Conservation (phyloP, 1,140 invertebrate species). For the Trigoniulus corallinus region DNA sequence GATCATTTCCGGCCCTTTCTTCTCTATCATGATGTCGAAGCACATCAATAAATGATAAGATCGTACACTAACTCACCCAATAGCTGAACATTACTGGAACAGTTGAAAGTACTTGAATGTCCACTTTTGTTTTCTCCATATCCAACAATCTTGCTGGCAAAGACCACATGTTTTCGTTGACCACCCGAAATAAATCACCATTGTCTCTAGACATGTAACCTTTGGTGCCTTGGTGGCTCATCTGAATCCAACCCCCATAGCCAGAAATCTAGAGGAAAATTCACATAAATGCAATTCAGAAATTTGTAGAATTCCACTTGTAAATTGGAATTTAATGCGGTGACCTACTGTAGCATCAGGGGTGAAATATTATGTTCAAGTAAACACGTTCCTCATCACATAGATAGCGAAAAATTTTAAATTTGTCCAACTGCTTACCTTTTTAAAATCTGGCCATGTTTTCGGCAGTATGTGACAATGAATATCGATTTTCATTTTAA, state of each 20-base stretch:
- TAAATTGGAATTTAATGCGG: too few relatives aligned
- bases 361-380: too few relatives aligned
- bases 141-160: slow-evolving; percentile 27
- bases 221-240: slow-evolving; percentile 26
- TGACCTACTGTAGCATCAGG: too few relatives aligned
- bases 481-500: slow-evolving; percentile 34
- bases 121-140: slow-evolving; percentile 34
- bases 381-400: too few relatives aligned
- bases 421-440: too few relatives aligned
- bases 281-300: too few relatives aligned
- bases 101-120: slow-evolving; percentile 41
- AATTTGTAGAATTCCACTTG: too few relatives aligned
- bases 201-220: slow-evolving; percentile 37
- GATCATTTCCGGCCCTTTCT: too few relatives aligned
- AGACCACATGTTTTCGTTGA: slow-evolving; percentile 39
- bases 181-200: slow-evolving; percentile 35
- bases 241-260: slow-evolving; percentile 37
- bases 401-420: too few relatives aligned
- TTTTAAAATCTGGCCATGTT: slow-evolving; percentile 34
- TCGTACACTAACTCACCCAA: too few relatives aligned
- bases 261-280: slow-evolving; percentile 31
- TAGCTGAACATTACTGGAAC: slow-evolving; percentile 48
- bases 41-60: too few relatives aligned
- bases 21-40: too few relatives aligned
- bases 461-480: slow-evolving; percentile 40